Evolutionary conservation across 2,113 vertebrate genomes (phyloP).

Genomic region (Vombatus ursinus): DNA sequence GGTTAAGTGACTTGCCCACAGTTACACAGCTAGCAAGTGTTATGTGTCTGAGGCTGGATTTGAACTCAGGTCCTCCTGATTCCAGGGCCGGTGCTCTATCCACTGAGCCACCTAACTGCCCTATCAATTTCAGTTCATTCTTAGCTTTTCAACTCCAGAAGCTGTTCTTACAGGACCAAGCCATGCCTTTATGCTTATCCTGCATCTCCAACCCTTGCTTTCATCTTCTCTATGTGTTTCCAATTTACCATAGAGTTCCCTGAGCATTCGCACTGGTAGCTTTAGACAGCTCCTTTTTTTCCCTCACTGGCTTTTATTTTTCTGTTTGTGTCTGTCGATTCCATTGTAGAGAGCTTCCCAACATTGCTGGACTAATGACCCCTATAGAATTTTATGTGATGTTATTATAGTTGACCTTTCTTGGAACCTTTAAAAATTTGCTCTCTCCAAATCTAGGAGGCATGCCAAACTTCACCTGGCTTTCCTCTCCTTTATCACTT

Average conservation of each 20-base stretch:
- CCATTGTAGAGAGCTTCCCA: neutral
- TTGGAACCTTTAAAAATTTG: neutral
- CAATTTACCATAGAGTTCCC: neutral
- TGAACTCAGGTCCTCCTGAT: too few species aligned
- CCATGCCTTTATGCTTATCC: neutral
- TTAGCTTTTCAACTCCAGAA: neutral
- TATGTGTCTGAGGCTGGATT: too few species aligned
- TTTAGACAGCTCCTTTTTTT: neutral
- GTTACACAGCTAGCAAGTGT: too few species aligned
- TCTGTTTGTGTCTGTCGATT: neutral
- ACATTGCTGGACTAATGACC: neutral
- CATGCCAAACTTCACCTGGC: neutral
- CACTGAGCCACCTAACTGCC: too few species aligned
- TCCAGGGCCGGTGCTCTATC: too few species aligned
- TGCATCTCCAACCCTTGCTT: neutral
- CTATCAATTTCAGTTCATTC: neutral
- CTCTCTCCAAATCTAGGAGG: neutral
- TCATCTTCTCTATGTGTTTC: neutral
- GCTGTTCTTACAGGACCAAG: neutral
- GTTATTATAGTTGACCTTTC: neutral
- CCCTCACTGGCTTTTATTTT: neutral
- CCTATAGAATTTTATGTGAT: too few species aligned
- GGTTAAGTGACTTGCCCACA: too few species aligned
- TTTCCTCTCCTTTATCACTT: neutral
- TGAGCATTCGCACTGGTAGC: neutral